These are phyloP conservation scores for Neofelis nebulosa DNA, from an alignment of 2,113 vertebrate species.

Conservation along the genomic window DNA sequence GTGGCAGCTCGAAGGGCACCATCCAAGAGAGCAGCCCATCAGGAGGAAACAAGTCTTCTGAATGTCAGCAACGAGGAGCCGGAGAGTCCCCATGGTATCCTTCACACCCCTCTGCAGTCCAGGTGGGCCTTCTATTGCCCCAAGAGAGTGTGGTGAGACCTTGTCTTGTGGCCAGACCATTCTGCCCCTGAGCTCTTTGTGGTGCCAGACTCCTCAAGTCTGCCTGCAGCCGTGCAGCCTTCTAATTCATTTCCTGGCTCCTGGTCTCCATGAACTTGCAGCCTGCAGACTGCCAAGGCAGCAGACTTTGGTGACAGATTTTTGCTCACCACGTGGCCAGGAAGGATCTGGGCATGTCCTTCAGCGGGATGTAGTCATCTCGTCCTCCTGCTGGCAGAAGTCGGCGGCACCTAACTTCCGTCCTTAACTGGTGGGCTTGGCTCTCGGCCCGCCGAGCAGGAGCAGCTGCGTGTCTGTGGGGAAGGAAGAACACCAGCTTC, in stretches of 20 bases:
- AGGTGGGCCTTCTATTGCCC: not conserved
- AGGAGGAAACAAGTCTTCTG: not conserved
- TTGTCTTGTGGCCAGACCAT: not conserved
- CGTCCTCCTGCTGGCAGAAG: constrained; percentile 66
- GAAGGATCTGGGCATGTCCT: constrained; percentile 79
- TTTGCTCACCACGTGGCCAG: constrained; percentile 75
- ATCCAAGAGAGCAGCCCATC: not conserved
- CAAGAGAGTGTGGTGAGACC: not conserved
- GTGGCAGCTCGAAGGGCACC: not conserved
- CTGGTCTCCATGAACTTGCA: constrained; percentile 70
- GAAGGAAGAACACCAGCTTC: constrained; percentile 54
- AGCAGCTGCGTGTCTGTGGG: constrained; percentile 72
- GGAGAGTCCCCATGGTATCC: not conserved
- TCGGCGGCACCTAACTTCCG: constrained; percentile 58
- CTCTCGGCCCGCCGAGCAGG: constrained; percentile 36
- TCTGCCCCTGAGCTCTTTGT: not conserved
- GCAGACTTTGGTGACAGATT: constrained; percentile 80
- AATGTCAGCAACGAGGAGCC: not conserved
- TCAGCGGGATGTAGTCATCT: constrained; percentile 67
- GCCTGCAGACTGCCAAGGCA: constrained; percentile 64
- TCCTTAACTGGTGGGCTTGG: constrained; percentile 48
- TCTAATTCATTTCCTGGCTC: constrained; percentile 74
- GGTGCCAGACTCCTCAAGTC: constrained; percentile 35
- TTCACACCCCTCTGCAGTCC: not conserved
- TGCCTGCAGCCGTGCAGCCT: constrained; percentile 47